Base-by-base conservation (phyloP, 2,888 invertebrate genomes). In the Falcaria lacertinaria region DNA sequence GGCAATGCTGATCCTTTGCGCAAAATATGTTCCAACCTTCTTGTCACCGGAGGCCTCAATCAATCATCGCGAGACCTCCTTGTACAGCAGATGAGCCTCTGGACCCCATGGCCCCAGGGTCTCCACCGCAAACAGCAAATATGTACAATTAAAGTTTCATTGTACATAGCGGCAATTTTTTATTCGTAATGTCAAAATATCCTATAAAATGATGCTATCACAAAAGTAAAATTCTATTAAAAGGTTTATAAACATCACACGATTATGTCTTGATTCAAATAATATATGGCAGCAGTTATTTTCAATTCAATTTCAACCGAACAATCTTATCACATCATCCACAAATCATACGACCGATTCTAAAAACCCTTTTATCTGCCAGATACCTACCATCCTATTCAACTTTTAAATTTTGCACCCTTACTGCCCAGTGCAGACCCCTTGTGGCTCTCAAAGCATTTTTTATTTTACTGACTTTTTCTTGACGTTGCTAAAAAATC, bases 381-480 rank as follows among this genome's bases (percentile, higher is more conserved):
- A 41, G 42, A 44, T 48, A 53, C 62, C 61, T 57, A 71, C 69
- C 70, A 74, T 74, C 71, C 69, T 74, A 76, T 71, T 69, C 69
- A 73, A 73, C 28, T 28, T 78, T 74, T 65, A 64, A 72, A 74
- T 72, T 68, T 65, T 64, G 69, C 69, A 72, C 76, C 79, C 75
- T 72, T 69, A 64, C 64, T 67, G 64, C 57, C 64, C 61, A 50
- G 51, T 48, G 49, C 57, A 39, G 50, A 47, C 53, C 47, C 57
- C 62, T 60, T 62, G 60, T 62, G 50, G 48, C 58, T 62, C 63
- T 56, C 55, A 52, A 60, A 62, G 57, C 61, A 69, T 78, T 79
- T 79, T 82, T 81, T 78, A 75, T 78, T 69, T 64, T 57, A 63
- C 57, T 74, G 71, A 76, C 75, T 75, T 72, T 80, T 77, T 83